phyloP scores from a whole-genome alignment of 2,888 invertebrate species.

The Maniola hyperantus region DNA sequence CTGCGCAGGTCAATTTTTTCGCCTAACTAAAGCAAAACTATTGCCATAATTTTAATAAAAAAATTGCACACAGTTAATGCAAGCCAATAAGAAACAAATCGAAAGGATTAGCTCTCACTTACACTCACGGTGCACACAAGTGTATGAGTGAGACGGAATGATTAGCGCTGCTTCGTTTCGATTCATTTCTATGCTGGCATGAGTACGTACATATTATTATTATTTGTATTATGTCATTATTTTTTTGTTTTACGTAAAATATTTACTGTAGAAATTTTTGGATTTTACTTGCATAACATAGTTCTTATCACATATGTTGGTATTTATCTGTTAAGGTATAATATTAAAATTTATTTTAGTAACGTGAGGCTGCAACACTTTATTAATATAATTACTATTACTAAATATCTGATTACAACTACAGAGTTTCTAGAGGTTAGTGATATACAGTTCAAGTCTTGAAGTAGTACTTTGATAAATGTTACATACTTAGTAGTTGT shows the following conservation, averaged over 20 bases:
- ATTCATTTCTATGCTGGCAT: too few species aligned
- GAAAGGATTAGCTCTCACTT: not conserved
- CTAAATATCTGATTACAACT: slow-evolving; percentile 10
- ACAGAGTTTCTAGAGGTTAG: slow-evolving; percentile 31
- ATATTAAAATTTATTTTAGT: slow-evolving; percentile 3
- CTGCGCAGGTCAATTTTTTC: too few species aligned
- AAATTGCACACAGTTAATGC: not conserved
- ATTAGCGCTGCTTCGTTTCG: too few species aligned
- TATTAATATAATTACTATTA: not conserved
- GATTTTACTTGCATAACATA: slow-evolving; percentile 2
- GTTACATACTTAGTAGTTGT: slow-evolving; percentile 19
- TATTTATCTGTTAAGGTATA: not conserved
- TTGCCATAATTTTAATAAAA: slow-evolving; percentile 1
- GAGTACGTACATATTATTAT: not conserved
- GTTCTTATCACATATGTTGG: not conserved
- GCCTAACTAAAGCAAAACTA: not conserved
- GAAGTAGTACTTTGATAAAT: slow-evolving; percentile 23
- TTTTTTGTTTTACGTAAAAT: not conserved
- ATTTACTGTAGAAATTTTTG: not conserved
- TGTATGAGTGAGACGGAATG: too few species aligned
- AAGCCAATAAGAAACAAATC: too few species aligned
- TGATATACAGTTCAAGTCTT: slow-evolving; percentile 20
- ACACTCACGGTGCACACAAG: not conserved
- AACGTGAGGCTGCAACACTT: slow-evolving; percentile 15
- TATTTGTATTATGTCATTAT: not conserved